Base-by-base conservation (phyloP, 2,888 invertebrate species). In the Sicus ferrugineus region DNA sequence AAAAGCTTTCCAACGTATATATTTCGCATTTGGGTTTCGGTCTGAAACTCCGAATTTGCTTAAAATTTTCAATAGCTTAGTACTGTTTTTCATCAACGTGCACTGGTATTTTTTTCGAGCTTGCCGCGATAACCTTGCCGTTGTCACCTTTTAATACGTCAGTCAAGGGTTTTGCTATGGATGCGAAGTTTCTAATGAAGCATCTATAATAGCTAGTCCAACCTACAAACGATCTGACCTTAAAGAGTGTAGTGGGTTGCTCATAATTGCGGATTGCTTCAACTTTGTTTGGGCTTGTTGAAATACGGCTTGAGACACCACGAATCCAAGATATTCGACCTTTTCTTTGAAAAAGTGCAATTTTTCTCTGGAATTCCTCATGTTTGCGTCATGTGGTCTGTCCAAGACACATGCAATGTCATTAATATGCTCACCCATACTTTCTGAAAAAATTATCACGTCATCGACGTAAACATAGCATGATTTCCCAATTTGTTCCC, bases 81-180 rank as follows among this genome's bases (percentile, higher is more conserved):
- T 67, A 72, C 4, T 65, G 42, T 62, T 67, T 69, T 21, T 26
- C 14, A 48, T 69, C 30, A 38, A 31, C 3, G 46, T 72, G 6
- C 38, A 59, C 59, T 48, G 52, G 50, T 34, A 72, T 56, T 46
- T 65, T 71, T 52, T 71, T 75, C 26, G 68, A 73, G 34, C 66
- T 58, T 16, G 59, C 23, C 16, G 75, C 65, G 38, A 71, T 71
- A 23, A 73, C 61, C 46, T 66, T 73, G 31, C 72, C 74, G 42
- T 75, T 74, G 50, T 73, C 73, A 1, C 73, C 73, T 21, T 73
- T 73, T n/a, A 73, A 67, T 34, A 73, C 72, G 23, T 74, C 73
- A 14, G 72, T 73, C 9, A 74, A 52, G 3, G 73, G 72, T 54
- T 61, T 74, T 34, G 74, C 74, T 68, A 74, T 76, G 56, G n/a